Conservation (phyloP, 2,113 vertebrate species). For the Rhynchomys soricoides region DNA sequence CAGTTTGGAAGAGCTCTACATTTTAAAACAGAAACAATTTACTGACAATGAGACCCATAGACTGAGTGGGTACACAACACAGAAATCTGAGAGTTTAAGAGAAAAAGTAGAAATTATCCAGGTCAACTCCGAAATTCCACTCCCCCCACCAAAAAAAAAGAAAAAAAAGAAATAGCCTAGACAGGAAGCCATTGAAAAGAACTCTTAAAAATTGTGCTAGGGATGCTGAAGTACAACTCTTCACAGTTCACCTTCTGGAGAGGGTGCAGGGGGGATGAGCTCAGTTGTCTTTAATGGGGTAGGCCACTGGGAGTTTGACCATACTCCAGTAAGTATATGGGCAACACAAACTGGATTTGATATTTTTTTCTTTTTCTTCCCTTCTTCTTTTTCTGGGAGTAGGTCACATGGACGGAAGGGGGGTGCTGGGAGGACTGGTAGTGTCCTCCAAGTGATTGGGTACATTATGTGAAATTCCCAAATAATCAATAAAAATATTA, state of each 20-base stretch:
- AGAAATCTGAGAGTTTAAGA: constrained; percentile 17
- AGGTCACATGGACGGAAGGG: background rate
- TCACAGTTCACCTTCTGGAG: background rate
- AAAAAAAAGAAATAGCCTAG: background rate
- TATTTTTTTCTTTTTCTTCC: background rate
- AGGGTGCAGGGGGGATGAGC: background rate
- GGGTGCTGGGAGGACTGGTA: background rate
- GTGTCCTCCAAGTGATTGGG: background rate
- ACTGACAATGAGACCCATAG: constrained; percentile 37
- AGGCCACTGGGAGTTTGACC: background rate
- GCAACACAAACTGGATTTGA: background rate
- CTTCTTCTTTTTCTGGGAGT: background rate
- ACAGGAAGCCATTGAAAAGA: background rate
- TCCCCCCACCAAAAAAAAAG: background rate
- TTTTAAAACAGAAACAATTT: constrained; percentile 65
- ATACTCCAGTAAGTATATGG: background rate
- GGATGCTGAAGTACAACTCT: background rate
- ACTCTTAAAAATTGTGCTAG: background rate
- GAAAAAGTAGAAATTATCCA: constrained; percentile 44
- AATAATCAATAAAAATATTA: background rate
- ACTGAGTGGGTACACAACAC: constrained; percentile 37
- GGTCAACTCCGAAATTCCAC: constrained; percentile 9
- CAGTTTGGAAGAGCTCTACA: background rate
- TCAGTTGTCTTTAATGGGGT: background rate
- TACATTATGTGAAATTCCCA: background rate